Conservation (phyloP, 2,113 vertebrate species). For the Sminthopsis crassicaudata region DNA sequence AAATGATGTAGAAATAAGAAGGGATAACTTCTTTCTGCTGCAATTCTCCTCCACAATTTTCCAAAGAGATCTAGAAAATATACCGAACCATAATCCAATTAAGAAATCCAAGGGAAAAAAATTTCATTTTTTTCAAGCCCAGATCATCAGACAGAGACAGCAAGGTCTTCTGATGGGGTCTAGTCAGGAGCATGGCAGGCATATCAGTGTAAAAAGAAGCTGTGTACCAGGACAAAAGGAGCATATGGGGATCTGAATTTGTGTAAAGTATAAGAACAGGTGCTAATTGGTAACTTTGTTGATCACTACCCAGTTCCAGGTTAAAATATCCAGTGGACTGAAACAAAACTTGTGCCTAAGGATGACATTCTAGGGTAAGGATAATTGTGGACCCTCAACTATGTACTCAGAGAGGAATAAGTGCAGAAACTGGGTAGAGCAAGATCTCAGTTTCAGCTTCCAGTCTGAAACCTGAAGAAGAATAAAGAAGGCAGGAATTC, state of each 20-base stretch:
- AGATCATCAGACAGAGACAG: neutral
- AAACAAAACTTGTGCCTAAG: neutral
- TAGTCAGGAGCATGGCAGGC: too few relatives aligned
- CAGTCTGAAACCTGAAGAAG: neutral
- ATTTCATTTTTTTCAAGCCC: neutral
- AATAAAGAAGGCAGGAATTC: neutral
- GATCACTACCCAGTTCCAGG: neutral
- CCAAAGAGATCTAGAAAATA: neutral
- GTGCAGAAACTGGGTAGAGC: neutral
- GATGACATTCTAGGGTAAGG: neutral
- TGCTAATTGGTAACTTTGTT: neutral
- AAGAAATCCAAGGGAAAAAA: neutral
- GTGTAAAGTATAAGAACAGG: neutral
- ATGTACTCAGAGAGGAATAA: neutral
- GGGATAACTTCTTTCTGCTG: neutral
- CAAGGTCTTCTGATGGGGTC: too few relatives aligned
- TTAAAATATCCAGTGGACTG: neutral
- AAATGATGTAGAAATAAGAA: neutral
- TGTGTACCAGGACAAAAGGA: neutral
- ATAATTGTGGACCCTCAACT: neutral
- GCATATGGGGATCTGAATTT: neutral
- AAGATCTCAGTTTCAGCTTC: neutral
- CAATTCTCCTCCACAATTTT: neutral
- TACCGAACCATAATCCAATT: neutral
- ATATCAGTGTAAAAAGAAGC: neutral